These are phyloP conservation scores for Cremastinae sp. DNA, from an alignment of 2,888 invertebrate genomes.

Conservation along the genomic window DNA sequence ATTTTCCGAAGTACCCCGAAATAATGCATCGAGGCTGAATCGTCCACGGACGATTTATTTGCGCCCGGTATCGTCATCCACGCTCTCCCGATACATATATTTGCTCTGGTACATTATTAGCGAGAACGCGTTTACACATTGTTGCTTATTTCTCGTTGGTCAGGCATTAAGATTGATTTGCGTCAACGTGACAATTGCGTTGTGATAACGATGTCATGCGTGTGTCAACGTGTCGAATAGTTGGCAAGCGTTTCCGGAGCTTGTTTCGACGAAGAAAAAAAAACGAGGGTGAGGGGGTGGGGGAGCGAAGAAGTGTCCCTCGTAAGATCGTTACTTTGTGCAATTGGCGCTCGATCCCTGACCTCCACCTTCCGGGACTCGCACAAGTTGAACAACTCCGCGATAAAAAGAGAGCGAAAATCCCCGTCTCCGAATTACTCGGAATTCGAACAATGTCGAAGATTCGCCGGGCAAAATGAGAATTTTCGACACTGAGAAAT, in stretches of 20 bases:
- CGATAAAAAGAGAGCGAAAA: not conserved
- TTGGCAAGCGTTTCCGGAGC: not conserved
- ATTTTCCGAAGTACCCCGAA: conserved; percentile 23
- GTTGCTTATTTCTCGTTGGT: conserved; percentile 17
- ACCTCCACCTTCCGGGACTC: conserved; percentile 36
- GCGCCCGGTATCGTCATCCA: conserved; percentile 5
- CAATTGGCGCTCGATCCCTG: conserved; percentile 27
- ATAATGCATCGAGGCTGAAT: conserved; percentile 51
- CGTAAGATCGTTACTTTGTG: conserved; percentile 22
- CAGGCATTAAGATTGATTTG: conserved; percentile 52
- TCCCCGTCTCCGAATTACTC: not conserved
- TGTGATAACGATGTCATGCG: conserved; percentile 46
- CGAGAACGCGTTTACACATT: conserved; percentile 35
- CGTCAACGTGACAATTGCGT: conserved; percentile 57
- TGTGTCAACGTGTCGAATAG: not conserved
- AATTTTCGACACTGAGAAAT: too few species aligned
- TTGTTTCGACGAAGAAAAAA: not conserved
- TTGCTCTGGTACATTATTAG: conserved; percentile 30
- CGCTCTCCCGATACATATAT: conserved; percentile 4
- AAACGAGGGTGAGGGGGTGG: too few species aligned
- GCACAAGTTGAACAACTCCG: conserved; percentile 11
- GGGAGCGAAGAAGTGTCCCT: not conserved
- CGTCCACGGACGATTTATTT: conserved; percentile 54
- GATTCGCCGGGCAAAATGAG: not conserved
- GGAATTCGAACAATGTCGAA: not conserved